Conservation (phyloP, 2,113 vertebrate species). For the Vombatus ursinus region DNA sequence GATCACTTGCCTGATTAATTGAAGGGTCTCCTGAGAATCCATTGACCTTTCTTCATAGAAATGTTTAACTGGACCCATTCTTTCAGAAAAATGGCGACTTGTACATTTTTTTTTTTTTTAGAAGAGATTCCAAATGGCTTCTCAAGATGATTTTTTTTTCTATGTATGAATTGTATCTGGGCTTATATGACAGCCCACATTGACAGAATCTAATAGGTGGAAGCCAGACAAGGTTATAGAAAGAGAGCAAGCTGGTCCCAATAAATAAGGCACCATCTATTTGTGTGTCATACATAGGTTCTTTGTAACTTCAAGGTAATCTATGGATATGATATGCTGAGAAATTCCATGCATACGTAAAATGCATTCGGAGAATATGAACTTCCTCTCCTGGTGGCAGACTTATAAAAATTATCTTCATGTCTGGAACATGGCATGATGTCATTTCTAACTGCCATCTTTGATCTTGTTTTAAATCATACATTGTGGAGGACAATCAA, state of each 20-base stretch:
- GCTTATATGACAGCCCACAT: conserved; percentile 75
- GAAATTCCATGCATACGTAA: conserved; percentile 18
- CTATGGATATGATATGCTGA: conserved; percentile 16
- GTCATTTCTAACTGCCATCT: conserved; percentile 39
- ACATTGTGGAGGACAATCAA: background rate
- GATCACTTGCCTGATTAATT: background rate
- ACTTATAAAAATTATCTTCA: conserved; percentile 20
- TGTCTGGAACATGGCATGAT: conserved; percentile 18
- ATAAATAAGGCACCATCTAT: conserved; percentile 55
- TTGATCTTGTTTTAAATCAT: conserved; percentile 15
- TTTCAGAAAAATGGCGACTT: conserved; percentile 82
- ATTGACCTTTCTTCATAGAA: conserved; percentile 79
- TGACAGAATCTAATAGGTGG: conserved; percentile 77
- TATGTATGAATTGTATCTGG: conserved; percentile 78
- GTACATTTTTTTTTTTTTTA: conserved; percentile 75
- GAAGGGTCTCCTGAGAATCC: conserved; percentile 77
- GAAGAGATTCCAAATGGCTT: conserved; percentile 83
- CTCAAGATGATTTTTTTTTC: conserved; percentile 85
- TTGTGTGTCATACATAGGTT: background rate
- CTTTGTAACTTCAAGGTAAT: conserved; percentile 46
- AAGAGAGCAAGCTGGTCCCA: conserved; percentile 61
- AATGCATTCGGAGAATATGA: conserved; percentile 49
- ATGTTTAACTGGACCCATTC: conserved; percentile 83
- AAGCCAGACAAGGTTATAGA: conserved; percentile 71
- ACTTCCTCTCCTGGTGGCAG: conserved; percentile 32